These are phyloP conservation scores for Tenthredo livida DNA, from an alignment of 2,888 invertebrate species.

Conservation along the genomic window DNA sequence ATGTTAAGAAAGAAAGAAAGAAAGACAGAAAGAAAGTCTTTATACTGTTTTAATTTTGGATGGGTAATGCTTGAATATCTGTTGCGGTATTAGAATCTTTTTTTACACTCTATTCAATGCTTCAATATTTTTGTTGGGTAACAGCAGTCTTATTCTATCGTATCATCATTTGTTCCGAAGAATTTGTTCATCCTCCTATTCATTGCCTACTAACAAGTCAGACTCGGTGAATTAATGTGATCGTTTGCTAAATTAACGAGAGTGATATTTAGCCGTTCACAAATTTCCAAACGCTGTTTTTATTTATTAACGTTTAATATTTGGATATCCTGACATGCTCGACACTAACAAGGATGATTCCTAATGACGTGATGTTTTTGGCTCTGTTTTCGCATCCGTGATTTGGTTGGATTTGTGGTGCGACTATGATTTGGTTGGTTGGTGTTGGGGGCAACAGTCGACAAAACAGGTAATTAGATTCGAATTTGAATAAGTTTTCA, in stretches of 20 bases:
- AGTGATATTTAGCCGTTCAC: background rate
- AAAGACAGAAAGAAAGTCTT: constrained; percentile 7
- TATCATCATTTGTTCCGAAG: background rate
- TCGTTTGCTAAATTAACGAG: background rate
- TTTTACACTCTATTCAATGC: background rate
- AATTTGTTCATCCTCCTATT: background rate
- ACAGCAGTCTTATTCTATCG: background rate
- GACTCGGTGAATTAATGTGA: background rate
- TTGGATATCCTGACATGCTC: constrained; percentile 59
- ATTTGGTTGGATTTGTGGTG: constrained; percentile 75
- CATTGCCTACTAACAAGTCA: background rate
- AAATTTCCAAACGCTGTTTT: constrained; percentile 1
- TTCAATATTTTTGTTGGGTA: background rate
- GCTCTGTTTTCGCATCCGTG: constrained; percentile 73
- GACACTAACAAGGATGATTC: constrained; percentile 71
- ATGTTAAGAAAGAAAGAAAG: too few relatives aligned
- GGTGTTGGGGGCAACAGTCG: constrained; percentile 77
- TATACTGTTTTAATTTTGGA: constrained; percentile 28
- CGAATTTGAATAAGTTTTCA: background rate
- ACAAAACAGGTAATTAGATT: constrained; percentile 75
- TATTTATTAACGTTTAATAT: constrained; percentile 54
- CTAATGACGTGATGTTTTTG: constrained; percentile 74
- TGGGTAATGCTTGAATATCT: constrained; percentile 23
- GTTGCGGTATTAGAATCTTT: background rate
- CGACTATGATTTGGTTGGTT: constrained; percentile 73